Conservation (phyloP, 2,113 vertebrate genomes). For the Otis tarda region DNA sequence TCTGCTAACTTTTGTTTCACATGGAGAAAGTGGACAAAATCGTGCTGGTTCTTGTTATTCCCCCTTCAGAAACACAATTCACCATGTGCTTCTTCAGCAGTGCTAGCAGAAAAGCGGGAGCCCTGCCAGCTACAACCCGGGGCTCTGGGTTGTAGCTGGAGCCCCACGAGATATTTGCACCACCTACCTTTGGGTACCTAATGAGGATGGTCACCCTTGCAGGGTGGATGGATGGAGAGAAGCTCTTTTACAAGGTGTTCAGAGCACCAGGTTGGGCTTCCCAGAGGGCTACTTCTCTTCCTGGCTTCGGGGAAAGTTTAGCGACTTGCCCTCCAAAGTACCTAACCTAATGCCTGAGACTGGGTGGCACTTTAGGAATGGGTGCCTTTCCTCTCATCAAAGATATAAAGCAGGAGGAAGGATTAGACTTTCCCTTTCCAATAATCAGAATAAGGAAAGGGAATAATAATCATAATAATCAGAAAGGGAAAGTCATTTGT, state of each 20-base stretch:
- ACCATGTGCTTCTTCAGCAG: neutral
- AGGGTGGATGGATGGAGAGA: neutral
- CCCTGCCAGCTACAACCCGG: neutral
- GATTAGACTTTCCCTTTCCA: neutral
- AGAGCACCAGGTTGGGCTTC: neutral
- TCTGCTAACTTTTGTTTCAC: neutral
- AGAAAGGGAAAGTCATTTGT: neutral
- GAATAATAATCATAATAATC: too few species aligned
- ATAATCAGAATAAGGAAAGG: too few species aligned
- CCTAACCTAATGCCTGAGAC: neutral
- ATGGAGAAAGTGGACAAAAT: neutral
- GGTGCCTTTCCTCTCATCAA: neutral
- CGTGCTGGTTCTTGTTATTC: neutral
- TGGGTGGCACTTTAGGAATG: neutral
- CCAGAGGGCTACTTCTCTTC: neutral
- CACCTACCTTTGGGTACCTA: neutral
- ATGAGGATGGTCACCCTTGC: neutral
- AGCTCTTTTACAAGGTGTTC: neutral
- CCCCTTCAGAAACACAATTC: neutral
- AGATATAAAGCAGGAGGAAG: neutral
- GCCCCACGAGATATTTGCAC: neutral
- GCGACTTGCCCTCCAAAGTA: neutral
- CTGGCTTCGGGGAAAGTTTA: neutral
- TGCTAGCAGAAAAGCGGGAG: neutral
- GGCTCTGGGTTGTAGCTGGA: neutral